Percentiles rank a stretch among this genome's conserved stretches.
Conservation (phyloP, 2,888 invertebrate species). For the Megamerina dolium region DNA sequence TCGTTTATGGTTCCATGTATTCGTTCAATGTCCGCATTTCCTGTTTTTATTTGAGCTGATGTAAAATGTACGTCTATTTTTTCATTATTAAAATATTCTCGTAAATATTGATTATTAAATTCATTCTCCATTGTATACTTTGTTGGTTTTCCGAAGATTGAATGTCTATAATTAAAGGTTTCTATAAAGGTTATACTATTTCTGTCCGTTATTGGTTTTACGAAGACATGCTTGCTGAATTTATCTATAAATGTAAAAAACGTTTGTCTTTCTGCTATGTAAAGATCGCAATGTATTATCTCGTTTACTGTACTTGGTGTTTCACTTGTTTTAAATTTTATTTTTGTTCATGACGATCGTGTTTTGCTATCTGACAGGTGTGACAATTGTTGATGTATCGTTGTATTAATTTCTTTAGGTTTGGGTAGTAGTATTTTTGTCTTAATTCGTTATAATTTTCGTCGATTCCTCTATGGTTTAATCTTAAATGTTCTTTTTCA, state of each 20-base stretch:
- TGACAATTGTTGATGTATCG: constrained; percentile 7
- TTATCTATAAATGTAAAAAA: constrained; percentile 10
- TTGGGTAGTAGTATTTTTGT: constrained; percentile 3
- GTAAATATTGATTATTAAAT: constrained; percentile 5
- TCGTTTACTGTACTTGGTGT: constrained; percentile 2
- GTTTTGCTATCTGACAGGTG: constrained; percentile 6
- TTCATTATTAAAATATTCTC: constrained; percentile 7
- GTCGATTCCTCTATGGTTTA: too few species aligned
- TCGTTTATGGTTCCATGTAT: constrained; percentile 2
- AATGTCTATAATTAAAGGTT: too few species aligned
- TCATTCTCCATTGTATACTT: constrained; percentile 6
- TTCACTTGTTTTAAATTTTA: constrained; percentile 4
- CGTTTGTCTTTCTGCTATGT: constrained; percentile 7
- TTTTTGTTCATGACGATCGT: constrained; percentile 9
- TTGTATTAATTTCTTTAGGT: constrained; percentile 5
- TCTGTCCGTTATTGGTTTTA: constrained; percentile 1
- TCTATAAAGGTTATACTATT: background rate
- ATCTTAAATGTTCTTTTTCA: too few species aligned
- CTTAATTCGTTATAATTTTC: constrained; percentile 8
- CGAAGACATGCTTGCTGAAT: constrained; percentile 5
- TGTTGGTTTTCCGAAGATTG: constrained; percentile 4
- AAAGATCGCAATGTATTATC: constrained; percentile 7
- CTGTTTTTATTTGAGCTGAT: constrained; percentile 4
- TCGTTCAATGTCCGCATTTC: constrained; percentile 6
- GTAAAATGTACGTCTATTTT: constrained; percentile 3